phyloP scores from a whole-genome alignment of 1,140 invertebrate species.

The Drosophila pachea region DNA sequence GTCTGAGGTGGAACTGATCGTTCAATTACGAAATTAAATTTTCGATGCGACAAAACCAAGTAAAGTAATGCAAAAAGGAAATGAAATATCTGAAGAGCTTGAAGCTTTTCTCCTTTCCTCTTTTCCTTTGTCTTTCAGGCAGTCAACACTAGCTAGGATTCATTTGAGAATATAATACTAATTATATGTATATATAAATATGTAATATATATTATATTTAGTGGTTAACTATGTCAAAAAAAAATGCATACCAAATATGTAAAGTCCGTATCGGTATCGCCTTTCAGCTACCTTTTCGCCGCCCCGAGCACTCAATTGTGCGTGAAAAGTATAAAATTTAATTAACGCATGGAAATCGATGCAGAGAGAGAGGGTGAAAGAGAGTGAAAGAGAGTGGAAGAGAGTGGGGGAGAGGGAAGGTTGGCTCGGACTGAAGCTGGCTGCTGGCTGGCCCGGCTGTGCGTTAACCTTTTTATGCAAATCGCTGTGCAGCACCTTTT shows the following conservation, averaged over 20 bases:
- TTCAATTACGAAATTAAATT: slow-evolving; percentile 75
- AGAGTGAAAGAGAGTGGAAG: neutral
- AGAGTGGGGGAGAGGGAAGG: slow-evolving; percentile 10
- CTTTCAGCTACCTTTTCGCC: slow-evolving; percentile 10
- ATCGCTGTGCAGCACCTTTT: slow-evolving; percentile 37
- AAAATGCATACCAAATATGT: too few species aligned
- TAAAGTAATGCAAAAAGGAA: slow-evolving; percentile 21
- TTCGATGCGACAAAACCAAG: slow-evolving; percentile 19
- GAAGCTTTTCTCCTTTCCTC: neutral
- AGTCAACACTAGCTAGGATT: too few species aligned
- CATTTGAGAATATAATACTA: too few species aligned
- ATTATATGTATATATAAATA: too few species aligned
- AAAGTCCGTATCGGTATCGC: neutral
- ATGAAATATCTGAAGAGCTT: slow-evolving; percentile 38
- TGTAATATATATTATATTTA: too few species aligned
- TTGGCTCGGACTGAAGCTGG: slow-evolving; percentile 51
- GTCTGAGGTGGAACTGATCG: slow-evolving; percentile 26
- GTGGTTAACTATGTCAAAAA: too few species aligned
- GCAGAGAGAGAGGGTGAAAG: slow-evolving; percentile 10
- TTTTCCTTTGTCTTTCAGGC: too few species aligned
- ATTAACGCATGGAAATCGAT: slow-evolving; percentile 53
- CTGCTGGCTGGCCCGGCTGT: slow-evolving; percentile 20
- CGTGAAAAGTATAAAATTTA: slow-evolving; percentile 72
- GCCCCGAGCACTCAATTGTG: slow-evolving; percentile 43
- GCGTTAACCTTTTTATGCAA: slow-evolving; percentile 61